Conservation (phyloP, 2,888 invertebrate genomes). For the Xanthia togata region DNA sequence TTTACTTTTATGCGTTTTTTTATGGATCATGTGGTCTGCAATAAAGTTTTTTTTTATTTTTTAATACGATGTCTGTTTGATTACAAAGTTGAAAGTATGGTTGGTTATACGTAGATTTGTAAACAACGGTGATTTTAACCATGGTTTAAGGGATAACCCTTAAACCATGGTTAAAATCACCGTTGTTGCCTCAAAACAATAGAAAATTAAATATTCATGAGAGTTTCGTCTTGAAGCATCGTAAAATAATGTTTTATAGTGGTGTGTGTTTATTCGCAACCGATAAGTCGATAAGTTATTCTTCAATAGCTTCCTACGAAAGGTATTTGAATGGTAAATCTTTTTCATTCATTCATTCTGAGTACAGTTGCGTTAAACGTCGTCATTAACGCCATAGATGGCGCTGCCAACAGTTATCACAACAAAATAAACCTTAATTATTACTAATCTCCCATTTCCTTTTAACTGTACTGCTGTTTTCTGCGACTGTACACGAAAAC, state of each 20-base stretch:
- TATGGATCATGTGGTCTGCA: too few species aligned
- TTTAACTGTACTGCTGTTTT: constrained; percentile 58
- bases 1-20: too few species aligned
- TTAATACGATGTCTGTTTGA: too few species aligned
- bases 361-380: constrained; percentile 20
- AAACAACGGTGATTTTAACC: background rate
- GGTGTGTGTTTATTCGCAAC: background rate
- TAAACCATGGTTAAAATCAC: too few species aligned
- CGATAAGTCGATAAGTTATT: background rate
- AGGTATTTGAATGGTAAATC: background rate
- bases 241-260: too few species aligned
- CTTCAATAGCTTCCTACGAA: background rate
- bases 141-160: too few species aligned
- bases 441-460: constrained; percentile 65
- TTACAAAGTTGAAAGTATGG: background rate
- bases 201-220: background rate
- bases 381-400: constrained; percentile 52
- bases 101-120: background rate
- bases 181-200: background rate
- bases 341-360: constrained; percentile 29
- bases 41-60: too few species aligned
- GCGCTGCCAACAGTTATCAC: constrained; percentile 54
- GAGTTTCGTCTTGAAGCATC: background rate
- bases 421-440: constrained; percentile 62
- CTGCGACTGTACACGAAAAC: constrained; percentile 18